phyloP scores from a whole-genome alignment of 2,888 invertebrate genomes.

The Elmis aenea region DNA sequence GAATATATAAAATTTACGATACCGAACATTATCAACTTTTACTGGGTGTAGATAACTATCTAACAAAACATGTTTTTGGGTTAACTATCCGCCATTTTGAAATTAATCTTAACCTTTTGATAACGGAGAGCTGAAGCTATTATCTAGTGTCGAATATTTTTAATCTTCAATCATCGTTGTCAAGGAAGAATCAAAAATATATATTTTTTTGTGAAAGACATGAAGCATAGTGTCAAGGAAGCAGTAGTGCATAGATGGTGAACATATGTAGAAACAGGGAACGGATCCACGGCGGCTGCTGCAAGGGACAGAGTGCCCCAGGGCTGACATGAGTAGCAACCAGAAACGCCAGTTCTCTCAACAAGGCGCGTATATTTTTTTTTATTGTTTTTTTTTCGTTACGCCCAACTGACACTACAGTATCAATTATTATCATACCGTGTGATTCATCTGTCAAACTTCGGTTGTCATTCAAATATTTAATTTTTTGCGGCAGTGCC shows the following conservation, averaged over 20 bases:
- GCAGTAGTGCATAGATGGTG: conserved; percentile 39
- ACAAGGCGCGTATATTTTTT: conserved; percentile 60
- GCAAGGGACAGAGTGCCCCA: conserved; percentile 56
- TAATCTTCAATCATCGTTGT: conserved; percentile 32
- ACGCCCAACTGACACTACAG: conserved; percentile 42
- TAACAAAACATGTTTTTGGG: conserved; percentile 45
- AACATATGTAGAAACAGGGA: conserved; percentile 44
- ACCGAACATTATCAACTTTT: too few relatives aligned
- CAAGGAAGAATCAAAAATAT: too few relatives aligned
- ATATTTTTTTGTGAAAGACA: conserved; percentile 32
- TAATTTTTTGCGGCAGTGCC: too few relatives aligned
- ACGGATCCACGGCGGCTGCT: conserved; percentile 55
- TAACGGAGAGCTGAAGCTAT: conserved; percentile 38
- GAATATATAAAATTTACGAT: too few relatives aligned
- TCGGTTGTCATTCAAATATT: conserved; percentile 4
- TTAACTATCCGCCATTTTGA: conserved; percentile 48
- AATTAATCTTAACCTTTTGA: conserved; percentile 47
- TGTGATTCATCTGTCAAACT: conserved; percentile 19
- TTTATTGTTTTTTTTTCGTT: conserved; percentile 33
- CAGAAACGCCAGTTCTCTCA: conserved; percentile 58
- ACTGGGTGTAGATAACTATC: conserved; percentile 21
- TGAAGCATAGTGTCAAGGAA: conserved; percentile 26
- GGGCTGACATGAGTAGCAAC: conserved; percentile 62
- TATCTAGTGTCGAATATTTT: conserved; percentile 31
- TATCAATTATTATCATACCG: conserved; percentile 27